Evolutionary conservation across 2,888 invertebrate species (phyloP).

Genomic region (Pseudoips prasinana): DNA sequence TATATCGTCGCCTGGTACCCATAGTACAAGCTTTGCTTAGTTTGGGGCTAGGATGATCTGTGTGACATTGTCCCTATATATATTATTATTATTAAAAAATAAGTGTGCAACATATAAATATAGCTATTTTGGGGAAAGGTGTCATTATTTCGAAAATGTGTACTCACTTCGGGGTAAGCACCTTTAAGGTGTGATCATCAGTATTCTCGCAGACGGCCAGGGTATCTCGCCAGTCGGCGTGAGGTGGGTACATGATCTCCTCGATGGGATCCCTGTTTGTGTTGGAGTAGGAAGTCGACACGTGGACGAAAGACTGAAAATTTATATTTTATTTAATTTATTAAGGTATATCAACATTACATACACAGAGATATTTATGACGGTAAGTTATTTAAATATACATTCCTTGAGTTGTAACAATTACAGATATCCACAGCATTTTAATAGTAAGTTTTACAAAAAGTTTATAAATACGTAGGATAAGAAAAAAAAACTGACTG

Average conservation of each 20-base stretch:
- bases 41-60: too few species aligned
- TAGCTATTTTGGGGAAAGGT: neutral
- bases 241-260: slow-evolving; percentile 88
- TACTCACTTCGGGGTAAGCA: slow-evolving; percentile 84
- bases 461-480: too few species aligned
- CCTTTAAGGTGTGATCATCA: slow-evolving; percentile 79
- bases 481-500: too few species aligned
- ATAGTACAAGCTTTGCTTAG: too few species aligned
- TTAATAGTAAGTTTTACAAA: too few species aligned
- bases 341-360: too few species aligned
- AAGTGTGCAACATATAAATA: neutral
- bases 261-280: slow-evolving; percentile 87
- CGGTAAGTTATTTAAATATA: too few species aligned
- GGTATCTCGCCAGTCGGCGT: slow-evolving; percentile 86
- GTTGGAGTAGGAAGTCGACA: slow-evolving; percentile 94
- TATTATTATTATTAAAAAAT: neutral
- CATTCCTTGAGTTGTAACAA: too few species aligned
- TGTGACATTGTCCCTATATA: too few species aligned
- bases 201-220: slow-evolving; percentile 84
- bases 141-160: neutral
- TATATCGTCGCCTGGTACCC: too few species aligned
- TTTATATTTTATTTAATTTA: neutral
- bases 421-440: neutral
- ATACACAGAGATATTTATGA: too few species aligned
- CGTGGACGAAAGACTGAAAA: slow-evolving; percentile 86